These are phyloP conservation scores for Tiliacea aurago DNA, from an alignment of 2,888 invertebrate species.

Conservation along the genomic window DNA sequence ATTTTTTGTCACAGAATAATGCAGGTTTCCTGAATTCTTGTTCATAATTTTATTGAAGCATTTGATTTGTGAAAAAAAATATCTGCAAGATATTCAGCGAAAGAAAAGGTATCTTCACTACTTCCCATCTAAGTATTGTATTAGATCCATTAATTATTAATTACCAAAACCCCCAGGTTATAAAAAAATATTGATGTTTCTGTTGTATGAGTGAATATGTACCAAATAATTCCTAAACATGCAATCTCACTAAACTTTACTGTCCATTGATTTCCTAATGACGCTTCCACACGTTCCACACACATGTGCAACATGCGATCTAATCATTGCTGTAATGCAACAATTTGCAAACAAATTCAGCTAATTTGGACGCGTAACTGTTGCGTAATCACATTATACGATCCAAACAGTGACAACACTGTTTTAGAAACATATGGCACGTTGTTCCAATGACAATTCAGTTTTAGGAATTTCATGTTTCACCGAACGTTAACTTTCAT, in stretches of 20 bases:
- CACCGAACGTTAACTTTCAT: neutral
- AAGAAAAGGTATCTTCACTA: neutral
- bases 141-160: neutral
- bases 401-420: constrained; percentile 17
- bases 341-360: constrained; percentile 47
- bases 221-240: constrained; percentile 1
- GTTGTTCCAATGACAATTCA: neutral
- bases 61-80: neutral
- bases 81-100: neutral
- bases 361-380: constrained; percentile 45
- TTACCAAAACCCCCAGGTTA: neutral
- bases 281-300: constrained; percentile 16
- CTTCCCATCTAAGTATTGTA: neutral
- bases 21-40: neutral
- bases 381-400: constrained; percentile 46
- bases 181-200: neutral
- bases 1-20: neutral
- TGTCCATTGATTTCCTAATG: constrained; percentile 22
- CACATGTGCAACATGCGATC: constrained; percentile 36
- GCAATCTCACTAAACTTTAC: constrained; percentile 15
- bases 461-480: neutral
- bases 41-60: neutral
- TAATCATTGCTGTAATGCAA: constrained; percentile 45
- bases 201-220: neutral
- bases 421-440: constrained; percentile 12